phyloP scores from a whole-genome alignment of 2,113 vertebrate genomes.

The Leucosticte australis region DNA sequence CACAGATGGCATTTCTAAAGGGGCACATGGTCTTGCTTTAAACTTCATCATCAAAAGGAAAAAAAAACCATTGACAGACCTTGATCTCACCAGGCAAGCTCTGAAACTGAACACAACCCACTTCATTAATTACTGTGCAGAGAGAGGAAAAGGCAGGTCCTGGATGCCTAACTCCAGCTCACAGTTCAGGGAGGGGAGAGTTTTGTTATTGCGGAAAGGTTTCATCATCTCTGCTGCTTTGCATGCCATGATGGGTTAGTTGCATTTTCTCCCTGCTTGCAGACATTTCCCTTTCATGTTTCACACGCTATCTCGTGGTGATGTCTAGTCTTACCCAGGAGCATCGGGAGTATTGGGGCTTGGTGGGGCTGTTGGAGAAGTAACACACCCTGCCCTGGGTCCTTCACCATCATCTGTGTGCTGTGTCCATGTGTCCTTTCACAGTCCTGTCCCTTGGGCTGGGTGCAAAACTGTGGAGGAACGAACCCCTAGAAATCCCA shows the following conservation, averaged over 20 bases:
- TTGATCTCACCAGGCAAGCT: neutral
- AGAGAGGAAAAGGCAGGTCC: neutral
- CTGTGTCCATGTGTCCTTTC: neutral
- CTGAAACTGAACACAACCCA: neutral
- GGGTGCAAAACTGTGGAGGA: neutral
- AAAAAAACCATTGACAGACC: neutral
- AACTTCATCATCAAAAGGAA: neutral
- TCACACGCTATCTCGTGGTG: accelerated
- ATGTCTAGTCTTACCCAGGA: neutral
- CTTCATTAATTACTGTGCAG: neutral
- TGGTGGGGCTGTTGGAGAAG: neutral
- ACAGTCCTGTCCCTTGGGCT: neutral
- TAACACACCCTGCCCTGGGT: neutral
- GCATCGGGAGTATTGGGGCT: neutral
- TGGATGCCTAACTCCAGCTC: neutral
- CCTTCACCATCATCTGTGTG: neutral
- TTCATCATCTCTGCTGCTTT: neutral
- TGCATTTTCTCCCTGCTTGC: neutral
- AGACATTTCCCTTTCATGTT: neutral
- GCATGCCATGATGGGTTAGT: neutral
- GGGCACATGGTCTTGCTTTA: neutral
- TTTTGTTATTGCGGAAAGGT: neutral
- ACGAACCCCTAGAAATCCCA: neutral
- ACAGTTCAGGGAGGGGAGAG: neutral
- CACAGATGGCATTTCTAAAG: neutral